Evolutionary conservation across 2,888 invertebrate species (phyloP), one percentile per base, ranked within the genome.

Genomic region (Melieria picta): DNA sequence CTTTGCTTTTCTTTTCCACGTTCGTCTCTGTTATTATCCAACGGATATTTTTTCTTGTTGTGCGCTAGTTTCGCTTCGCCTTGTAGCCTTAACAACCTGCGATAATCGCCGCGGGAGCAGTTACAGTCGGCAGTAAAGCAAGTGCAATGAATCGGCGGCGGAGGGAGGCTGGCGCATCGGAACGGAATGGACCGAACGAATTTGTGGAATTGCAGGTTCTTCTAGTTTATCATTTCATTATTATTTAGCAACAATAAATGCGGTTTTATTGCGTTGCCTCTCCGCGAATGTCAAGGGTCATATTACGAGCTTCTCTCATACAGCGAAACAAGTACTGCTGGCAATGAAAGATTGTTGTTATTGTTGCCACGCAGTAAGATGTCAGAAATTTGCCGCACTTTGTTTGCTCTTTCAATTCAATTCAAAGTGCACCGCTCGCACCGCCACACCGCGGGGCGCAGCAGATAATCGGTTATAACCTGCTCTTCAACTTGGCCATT

Each of bases 71-170:
- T 77, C 78, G 78, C 71, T 76, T 73, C 76, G 80, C 74, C 78
- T 78, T 76, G 75, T 67, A 75, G 75, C 73, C 74, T 62, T 69
- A 76, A 79, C 77, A 80, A 80, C 80, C 80, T 80, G 80, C 76
- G 80, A 80, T 80, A 80, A 80, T 80, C 80, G 80, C 75, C 80
- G 74, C 77, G 80, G 76, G 80, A 80, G 77, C 80, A 78, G 80
- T 80, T 79, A 66, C 43, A 55, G 62, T 5, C 48, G 62, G 61
- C 5, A 43, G 9, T 61, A 61, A 4, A 11, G 7, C 4, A 4
- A 61, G 61, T 13, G 58, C 9, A 42, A 58, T 5, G 16, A 1
- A 58, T 5, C 5, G 10, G 58, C 30, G 58, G 42, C 4, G 16
- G 58, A 5, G 10, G 30, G 9, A 16, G 30, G 16, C 11, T 42